A percentile compares a stretch with the other conserved stretches of the same genome.
Evolutionary conservation across 2,888 invertebrate species (phyloP).

Genomic region (Tetragnatha montana): DNA sequence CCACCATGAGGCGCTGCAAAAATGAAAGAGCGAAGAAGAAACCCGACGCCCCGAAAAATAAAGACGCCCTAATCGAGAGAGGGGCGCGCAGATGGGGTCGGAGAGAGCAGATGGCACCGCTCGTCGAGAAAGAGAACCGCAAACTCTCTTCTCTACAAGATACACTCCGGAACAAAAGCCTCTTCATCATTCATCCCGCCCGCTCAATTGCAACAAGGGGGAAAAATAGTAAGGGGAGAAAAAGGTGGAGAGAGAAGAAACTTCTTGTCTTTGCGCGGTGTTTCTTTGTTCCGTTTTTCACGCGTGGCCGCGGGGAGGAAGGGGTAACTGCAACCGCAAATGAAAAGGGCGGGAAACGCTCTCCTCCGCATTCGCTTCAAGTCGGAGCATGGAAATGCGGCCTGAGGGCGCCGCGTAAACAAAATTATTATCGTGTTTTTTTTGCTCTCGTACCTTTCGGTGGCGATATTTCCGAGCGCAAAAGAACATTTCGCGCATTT

Average conservation of each 20-base stretch:
- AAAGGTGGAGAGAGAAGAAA: slow-evolving; percentile 18
- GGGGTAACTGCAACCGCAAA: slow-evolving; percentile 1
- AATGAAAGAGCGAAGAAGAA: no score
- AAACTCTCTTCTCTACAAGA: slow-evolving; percentile 4
- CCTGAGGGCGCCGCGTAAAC: background rate
- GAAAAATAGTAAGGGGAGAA: slow-evolving; percentile 1
- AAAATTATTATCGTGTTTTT: background rate
- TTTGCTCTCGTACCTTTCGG: background rate
- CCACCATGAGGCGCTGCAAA: no score
- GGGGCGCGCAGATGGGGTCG: slow-evolving; percentile 50
- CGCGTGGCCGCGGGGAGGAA: background rate
- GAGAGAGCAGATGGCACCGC: slow-evolving; percentile 56
- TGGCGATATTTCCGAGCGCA: background rate
- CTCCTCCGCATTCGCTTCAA: slow-evolving; percentile 19
- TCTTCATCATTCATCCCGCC: slow-evolving; percentile 62
- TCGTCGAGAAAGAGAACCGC: slow-evolving; percentile 30
- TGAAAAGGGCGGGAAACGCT: background rate
- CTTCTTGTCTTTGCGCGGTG: slow-evolving; percentile 42
- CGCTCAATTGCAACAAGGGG: slow-evolving; percentile 61
- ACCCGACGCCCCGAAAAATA: background rate
- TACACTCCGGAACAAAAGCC: slow-evolving; percentile 29
- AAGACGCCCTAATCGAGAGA: background rate
- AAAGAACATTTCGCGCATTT: slow-evolving; percentile 2
- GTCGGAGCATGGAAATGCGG: slow-evolving; percentile 17
- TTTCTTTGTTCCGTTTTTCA: slow-evolving; percentile 40